Evolutionary conservation across 2,888 invertebrate genomes (phyloP), one percentile per base, ranked within the genome.

Genomic region (Lithophane semibrunnea): DNA sequence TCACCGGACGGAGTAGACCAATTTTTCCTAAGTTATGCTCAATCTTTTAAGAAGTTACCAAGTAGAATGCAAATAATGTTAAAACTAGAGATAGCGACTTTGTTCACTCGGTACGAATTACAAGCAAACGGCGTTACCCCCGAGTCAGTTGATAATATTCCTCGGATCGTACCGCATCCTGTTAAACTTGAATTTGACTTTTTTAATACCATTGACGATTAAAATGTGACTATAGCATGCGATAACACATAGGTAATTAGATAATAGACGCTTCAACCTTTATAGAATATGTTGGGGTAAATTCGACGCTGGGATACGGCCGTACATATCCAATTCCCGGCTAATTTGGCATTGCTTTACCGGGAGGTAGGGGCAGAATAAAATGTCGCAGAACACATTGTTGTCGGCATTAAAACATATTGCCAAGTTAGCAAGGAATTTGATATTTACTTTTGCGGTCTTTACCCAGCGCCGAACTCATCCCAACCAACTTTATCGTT

Each of bases 51-150:
- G 60, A 83, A 74, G 63, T 61, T 89, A 64, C 85, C 88, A 64
- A 67, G 10, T 37, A 73, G 85, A 58, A 88, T 84, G 80, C 87
- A 89, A 76, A 88, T 80, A 67, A 86, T 85, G 80, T 63, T 88
- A 10, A 88, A 88, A 76, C 44, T 88, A 66, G 83, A 88, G 42
- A 84, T 88, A 68, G 88, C 88, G 1, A 85, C 86, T 24, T 79
- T 88, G 66, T 88, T 88, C 64, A 75, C 80, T 16, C 64, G 80
- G 24, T 88, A 79, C 66, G 88, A 88, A 52, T 61, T 86, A 63
- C 76, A 85, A 67, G 80, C 84, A 12, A 68, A 69, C 24, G 85
- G 77, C 2, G 71, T 77, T 24, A 58, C 68, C 18, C 64, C 29
- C 4, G 84, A 83, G 0, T 56, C 76, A 2, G n/a, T 80, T 21